Conservation (phyloP, 2,888 invertebrate species). For the Yponomeuta evonymella region DNA sequence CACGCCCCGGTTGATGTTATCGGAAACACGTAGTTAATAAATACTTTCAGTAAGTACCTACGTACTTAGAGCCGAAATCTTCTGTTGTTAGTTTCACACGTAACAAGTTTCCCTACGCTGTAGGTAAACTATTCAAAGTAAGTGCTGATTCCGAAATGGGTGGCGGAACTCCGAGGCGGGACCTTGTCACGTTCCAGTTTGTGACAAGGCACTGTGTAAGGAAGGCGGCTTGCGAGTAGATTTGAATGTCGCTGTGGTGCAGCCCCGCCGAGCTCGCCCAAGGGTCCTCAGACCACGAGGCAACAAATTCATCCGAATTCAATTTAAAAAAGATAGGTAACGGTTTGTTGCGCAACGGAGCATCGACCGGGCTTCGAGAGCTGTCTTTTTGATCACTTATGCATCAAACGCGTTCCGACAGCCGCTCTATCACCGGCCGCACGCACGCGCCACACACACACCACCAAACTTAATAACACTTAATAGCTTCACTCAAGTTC, state of each 20-base stretch:
- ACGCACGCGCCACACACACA: conserved; percentile 31
- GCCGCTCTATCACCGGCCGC: conserved; percentile 35
- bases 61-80: neutral
- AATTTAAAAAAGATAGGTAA: conserved; percentile 67
- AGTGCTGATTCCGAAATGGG: conserved; percentile 20
- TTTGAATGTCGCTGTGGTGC: conserved; percentile 10
- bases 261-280: conserved; percentile 6
- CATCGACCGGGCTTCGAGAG: conserved; percentile 54
- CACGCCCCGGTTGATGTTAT: conserved; percentile 33
- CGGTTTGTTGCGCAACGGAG: conserved; percentile 66
- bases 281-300: neutral
- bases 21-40: conserved; percentile 33
- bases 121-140: neutral
- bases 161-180: conserved; percentile 46
- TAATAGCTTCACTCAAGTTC: conserved; percentile 47
- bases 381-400: conserved; percentile 64
- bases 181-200: conserved; percentile 44
- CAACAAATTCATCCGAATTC: conserved; percentile 44
- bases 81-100: conserved; percentile 3
- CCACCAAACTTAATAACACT: conserved; percentile 43
- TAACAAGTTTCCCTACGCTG: neutral
- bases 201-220: conserved; percentile 27
- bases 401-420: conserved; percentile 65
- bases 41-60: conserved; percentile 19
- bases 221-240: conserved; percentile 18